A percentile compares a stretch with the other conserved stretches of the same genome.
Conservation (phyloP, 2,113 vertebrate genomes). For the Toxotes chatareus region DNA sequence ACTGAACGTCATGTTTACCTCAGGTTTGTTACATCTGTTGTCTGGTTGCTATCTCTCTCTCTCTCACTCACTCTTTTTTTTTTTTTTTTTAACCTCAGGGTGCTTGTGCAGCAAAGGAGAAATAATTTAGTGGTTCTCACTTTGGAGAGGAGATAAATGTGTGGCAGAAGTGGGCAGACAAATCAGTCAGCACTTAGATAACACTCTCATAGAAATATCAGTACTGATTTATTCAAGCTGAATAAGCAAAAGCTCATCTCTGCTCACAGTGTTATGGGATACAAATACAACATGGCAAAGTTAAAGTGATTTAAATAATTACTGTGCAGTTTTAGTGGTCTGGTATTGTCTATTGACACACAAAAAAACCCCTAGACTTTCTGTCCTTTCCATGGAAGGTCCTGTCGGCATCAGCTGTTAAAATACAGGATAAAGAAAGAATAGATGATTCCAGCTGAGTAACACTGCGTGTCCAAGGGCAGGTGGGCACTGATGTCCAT, state of each 20-base stretch:
- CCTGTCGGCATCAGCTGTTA: too few species aligned
- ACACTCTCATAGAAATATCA: neutral
- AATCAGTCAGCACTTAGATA: neutral
- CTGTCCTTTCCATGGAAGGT: too few species aligned
- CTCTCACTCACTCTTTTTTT: neutral
- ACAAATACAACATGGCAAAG: too few species aligned
- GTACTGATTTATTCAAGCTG: neutral
- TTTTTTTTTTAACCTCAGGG: too few species aligned
- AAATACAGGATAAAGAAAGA: too few species aligned
- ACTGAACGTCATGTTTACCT: constrained; percentile 14
- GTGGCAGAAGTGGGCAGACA: neutral
- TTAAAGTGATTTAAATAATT: neutral
- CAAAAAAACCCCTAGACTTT: neutral
- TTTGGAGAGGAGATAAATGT: too few species aligned
- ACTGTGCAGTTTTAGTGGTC: neutral
- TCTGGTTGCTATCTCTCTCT: neutral
- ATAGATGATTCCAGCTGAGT: too few species aligned
- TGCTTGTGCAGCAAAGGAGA: neutral
- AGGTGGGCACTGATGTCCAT: too few species aligned
- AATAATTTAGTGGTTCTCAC: neutral
- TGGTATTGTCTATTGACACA: neutral
- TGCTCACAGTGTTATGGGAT: neutral
- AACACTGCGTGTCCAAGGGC: neutral
- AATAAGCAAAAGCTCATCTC: neutral
- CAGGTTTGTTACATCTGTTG: neutral